Base-by-base conservation (phyloP, 1,140 invertebrate species). In the Sesamia nonagrioides region DNA sequence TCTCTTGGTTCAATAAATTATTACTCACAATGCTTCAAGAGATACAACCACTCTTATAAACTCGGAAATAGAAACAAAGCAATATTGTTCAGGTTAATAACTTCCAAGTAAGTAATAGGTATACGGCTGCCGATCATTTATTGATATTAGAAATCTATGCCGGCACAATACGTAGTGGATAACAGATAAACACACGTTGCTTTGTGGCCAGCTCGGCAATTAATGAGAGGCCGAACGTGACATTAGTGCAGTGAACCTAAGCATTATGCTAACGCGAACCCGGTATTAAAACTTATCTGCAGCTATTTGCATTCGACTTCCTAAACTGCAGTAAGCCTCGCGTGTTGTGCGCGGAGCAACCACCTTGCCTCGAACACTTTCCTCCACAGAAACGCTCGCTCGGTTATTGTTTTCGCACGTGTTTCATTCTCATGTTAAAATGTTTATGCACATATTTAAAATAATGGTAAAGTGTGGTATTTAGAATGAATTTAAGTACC, bases 271-370 rank as follows among this genome's bases (percentile, higher is more conserved):
- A 86, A 82, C 87, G 81, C 85, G 72, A 88, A 86, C 86, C 90
- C 77, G 80, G 87, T 91, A 94, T 94, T 94, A 94, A 94, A 92
- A 93, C 89, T 92, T 94, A 93, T 94, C 91, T 92, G 89, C 85
- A 89, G 91, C 88, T 91, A 92, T 92, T 94, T 93, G 90, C 91
- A 90, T 93, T 92, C 88, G 80, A 93, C 92, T 94, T 93, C 93
- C 93, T 93, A 93, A 93, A 92, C 85, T 84, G 83, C 84, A 79
- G 72, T 78, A 63, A 80, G 80, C 80, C 84, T 91, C 79, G 84
- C 86, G 78, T 89, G 27, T 3, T 1, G 85, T 73, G 42, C 48
- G 40, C 66, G 50, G 18, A 50, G 35, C 52, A 75, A 78, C 45
- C 54, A 60, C 50, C 69, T 61, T 79, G 56, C 54, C 37, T 74